phyloP scores from a whole-genome alignment of 2,113 vertebrate species.

The Balaeniceps rex region DNA sequence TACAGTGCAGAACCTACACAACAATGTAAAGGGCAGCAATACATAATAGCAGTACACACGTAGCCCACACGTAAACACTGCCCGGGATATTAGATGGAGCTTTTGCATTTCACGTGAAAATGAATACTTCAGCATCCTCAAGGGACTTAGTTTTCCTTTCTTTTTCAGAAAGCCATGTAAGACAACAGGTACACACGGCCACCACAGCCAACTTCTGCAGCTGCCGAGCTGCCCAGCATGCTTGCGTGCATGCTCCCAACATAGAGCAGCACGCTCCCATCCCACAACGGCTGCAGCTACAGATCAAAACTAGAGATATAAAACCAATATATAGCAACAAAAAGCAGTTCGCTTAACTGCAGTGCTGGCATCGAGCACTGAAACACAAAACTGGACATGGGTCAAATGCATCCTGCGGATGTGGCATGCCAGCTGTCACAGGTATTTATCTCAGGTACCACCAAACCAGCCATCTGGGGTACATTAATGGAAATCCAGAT shows the following conservation, averaged over 20 bases:
- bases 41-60: background rate
- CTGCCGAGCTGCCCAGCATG: rapidly evolving
- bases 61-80: background rate
- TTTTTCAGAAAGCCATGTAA: background rate
- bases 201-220: background rate
- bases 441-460: background rate
- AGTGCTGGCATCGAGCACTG: background rate
- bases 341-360: background rate
- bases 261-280: background rate
- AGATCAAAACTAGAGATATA: background rate
- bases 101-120: background rate
- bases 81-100: background rate
- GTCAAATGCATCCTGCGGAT: background rate
- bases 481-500: background rate
- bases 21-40: background rate
- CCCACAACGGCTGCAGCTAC: background rate
- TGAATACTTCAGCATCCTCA: background rate
- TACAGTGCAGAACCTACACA: background rate
- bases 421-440: background rate
- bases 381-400: background rate
- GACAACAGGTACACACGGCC: background rate
- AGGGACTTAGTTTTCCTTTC: background rate
- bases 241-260: background rate
- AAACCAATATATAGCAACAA: background rate
- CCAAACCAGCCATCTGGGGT: background rate